A percentile compares a stretch with the other conserved stretches of the same genome.
Evolutionary conservation across 2,888 invertebrate genomes (phyloP).

Genomic region (Nemurella pictetii): DNA sequence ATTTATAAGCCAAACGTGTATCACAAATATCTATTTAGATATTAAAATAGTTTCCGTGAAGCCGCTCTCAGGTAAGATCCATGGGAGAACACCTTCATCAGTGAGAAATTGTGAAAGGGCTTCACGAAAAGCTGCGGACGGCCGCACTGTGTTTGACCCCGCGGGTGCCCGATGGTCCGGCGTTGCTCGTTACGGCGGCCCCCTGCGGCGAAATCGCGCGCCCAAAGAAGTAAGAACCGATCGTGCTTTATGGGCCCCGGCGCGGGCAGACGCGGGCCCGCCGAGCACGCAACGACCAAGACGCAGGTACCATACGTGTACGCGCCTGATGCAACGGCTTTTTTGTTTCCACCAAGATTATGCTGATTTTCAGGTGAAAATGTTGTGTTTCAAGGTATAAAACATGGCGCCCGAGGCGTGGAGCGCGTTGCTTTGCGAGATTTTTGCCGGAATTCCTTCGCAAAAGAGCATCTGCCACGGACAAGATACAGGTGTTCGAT

Average conservation of each 20-base stretch:
- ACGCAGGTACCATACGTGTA: neutral
- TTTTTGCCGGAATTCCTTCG: neutral
- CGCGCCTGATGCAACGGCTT: neutral
- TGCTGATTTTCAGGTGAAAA: neutral
- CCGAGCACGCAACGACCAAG: conserved; percentile 1
- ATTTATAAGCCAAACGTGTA: neutral
- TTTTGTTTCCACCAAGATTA: neutral
- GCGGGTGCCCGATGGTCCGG: neutral
- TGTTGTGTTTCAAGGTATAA: neutral
- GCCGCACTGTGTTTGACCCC: neutral
- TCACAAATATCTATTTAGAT: neutral
- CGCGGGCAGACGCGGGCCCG: neutral
- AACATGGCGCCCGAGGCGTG: neutral
- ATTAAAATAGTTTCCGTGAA: neutral
- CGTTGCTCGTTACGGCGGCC: neutral
- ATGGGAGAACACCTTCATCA: neutral
- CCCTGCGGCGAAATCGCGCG: conserved; percentile 13
- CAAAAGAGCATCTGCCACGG: neutral
- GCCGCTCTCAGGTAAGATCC: neutral
- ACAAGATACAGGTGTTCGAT: neutral
- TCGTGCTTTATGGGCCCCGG: neutral
- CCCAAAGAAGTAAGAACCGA: neutral
- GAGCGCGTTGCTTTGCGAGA: neutral
- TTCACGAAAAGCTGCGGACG: neutral
- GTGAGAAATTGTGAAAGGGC: neutral